Evolutionary conservation across 1,140 invertebrate genomes (phyloP).

Genomic region (Zaprionus tsacasi): DNA sequence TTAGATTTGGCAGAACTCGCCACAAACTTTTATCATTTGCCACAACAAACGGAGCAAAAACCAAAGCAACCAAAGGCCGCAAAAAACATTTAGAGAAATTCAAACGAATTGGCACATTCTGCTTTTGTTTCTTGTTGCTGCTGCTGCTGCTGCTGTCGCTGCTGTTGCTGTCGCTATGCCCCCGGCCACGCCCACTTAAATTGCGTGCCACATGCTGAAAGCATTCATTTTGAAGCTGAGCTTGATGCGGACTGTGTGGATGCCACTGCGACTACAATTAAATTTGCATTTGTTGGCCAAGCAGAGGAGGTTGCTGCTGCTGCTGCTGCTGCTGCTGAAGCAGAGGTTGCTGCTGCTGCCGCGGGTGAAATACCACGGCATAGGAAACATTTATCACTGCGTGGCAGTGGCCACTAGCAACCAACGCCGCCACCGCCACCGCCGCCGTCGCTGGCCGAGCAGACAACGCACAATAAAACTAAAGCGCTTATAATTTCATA

Average conservation of each 20-base stretch:
- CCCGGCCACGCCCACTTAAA: constrained; percentile 83
- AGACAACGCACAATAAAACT: constrained; percentile 77
- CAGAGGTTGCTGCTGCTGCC: constrained; percentile 35
- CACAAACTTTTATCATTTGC: constrained; percentile 44
- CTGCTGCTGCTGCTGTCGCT: constrained; percentile 21
- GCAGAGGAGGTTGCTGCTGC: constrained; percentile 46
- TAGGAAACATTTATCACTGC: constrained; percentile 84
- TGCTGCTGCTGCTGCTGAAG: constrained; percentile 55
- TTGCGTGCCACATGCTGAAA: constrained; percentile 80
- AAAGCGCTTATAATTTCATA: constrained; percentile 83
- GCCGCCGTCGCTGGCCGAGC: constrained; percentile 17
- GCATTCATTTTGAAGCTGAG: constrained; percentile 68
- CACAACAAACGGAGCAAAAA: constrained; percentile 42
- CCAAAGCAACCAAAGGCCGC: neutral
- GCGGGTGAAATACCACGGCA: constrained; percentile 80
- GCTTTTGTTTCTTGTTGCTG: constrained; percentile 29
- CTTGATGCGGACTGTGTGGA: constrained; percentile 43
- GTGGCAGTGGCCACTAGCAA: constrained; percentile 22
- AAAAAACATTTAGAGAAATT: constrained; percentile 75
- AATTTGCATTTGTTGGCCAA: constrained; percentile 82
- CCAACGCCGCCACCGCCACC: constrained; percentile 23
- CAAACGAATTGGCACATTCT: constrained; percentile 74
- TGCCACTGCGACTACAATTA: constrained; percentile 81
- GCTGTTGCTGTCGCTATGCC: constrained; percentile 39
- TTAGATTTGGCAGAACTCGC: constrained; percentile 27